phyloP scores from a whole-genome alignment of 2,888 invertebrate species.

The Eupithecia tripunctaria region DNA sequence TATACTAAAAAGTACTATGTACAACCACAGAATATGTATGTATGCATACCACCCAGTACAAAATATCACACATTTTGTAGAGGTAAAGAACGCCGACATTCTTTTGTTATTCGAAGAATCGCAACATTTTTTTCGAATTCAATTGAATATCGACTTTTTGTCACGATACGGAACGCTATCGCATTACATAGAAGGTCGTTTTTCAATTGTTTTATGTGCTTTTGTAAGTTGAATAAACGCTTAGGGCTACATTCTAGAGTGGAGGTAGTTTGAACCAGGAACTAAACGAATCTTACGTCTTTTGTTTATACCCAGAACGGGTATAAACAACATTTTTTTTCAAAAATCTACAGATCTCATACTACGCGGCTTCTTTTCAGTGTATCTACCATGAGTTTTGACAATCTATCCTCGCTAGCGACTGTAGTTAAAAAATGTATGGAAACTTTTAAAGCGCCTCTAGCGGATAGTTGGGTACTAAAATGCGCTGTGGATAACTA shows the following conservation, averaged over 20 bases:
- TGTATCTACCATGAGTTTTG: too few species aligned
- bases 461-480: too few species aligned
- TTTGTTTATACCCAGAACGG: background rate
- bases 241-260: background rate
- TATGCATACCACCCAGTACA: too few species aligned
- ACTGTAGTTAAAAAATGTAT: too few species aligned
- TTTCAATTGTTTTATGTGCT: background rate
- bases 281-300: background rate
- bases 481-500: too few species aligned
- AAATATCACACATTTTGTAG: background rate
- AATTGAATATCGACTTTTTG: slow-evolving; percentile 6
- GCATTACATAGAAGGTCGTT: background rate
- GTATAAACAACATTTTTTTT: too few species aligned
- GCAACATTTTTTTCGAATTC: slow-evolving; percentile 4
- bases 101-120: background rate
- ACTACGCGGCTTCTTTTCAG: too few species aligned
- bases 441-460: too few species aligned
- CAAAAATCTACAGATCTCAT: too few species aligned
- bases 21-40: too few species aligned
- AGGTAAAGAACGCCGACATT: background rate
- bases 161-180: background rate
- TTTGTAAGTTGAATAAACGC: background rate
- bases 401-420: too few species aligned
- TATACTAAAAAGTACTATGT: too few species aligned
- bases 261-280: background rate